A percentile compares a stretch with the other conserved stretches of the same genome.
phyloP scores from a whole-genome alignment of 2,888 invertebrate species.

The Brachynemurus nebulosus region DNA sequence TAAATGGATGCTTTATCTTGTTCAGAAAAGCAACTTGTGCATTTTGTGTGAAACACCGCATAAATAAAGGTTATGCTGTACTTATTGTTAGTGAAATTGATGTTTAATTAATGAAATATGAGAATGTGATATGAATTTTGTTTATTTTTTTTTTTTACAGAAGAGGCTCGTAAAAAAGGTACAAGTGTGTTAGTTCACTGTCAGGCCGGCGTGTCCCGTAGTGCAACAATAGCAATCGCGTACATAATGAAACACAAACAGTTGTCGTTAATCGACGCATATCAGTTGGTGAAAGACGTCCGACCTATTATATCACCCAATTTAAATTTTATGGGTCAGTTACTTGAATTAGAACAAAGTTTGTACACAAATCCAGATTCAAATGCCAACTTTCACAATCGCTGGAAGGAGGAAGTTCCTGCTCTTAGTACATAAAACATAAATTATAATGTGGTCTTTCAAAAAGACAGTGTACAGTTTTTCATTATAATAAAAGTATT shows the following conservation, averaged over 20 bases:
- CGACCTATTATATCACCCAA: slow-evolving; percentile 89
- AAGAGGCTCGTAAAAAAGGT: slow-evolving; percentile 53
- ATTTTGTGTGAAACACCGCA: too few species aligned
- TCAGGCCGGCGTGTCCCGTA: slow-evolving; percentile 88
- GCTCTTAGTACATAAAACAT: slow-evolving; percentile 1
- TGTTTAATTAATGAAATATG: too few species aligned
- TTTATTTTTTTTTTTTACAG: slow-evolving; percentile 35
- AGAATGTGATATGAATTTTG: too few species aligned
- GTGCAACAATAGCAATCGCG: slow-evolving; percentile 89
- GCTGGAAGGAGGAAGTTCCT: slow-evolving; percentile 5
- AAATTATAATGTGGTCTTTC: too few species aligned
- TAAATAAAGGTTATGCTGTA: too few species aligned
- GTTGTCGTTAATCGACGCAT: slow-evolving; percentile 74
- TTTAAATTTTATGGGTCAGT: slow-evolving; percentile 85
- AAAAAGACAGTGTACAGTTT: too few species aligned
- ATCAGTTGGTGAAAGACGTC: slow-evolving; percentile 69
- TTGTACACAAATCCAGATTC: slow-evolving; percentile 32
- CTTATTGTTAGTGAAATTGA: too few species aligned
- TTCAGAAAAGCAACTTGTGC: too few species aligned
- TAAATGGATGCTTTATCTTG: too few species aligned
- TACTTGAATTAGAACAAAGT: slow-evolving; percentile 68
- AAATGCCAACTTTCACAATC: background rate
- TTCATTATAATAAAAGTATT: too few species aligned
- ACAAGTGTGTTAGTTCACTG: slow-evolving; percentile 81
- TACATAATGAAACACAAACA: slow-evolving; percentile 84